phyloP scores from a whole-genome alignment of 2,888 invertebrate genomes.

The Diarsia brunnea region DNA sequence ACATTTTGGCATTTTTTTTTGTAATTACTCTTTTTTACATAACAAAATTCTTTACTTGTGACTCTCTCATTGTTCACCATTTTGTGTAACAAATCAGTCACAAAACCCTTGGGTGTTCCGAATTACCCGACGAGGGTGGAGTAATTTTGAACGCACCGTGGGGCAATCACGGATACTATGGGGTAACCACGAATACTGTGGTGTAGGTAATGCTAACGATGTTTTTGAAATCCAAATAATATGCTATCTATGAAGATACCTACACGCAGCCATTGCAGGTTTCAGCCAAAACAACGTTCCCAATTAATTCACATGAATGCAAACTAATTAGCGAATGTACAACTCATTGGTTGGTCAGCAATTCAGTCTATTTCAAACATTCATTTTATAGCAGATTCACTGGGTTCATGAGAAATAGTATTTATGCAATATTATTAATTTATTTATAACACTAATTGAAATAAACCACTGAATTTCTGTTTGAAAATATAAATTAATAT shows the following conservation, averaged over 20 bases:
- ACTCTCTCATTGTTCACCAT: too few relatives aligned
- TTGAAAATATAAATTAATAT: slow-evolving; percentile 5
- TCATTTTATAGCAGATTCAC: not conserved
- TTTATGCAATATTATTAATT: not conserved
- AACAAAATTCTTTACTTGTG: too few relatives aligned
- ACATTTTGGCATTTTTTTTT: too few relatives aligned
- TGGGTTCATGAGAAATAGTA: not conserved
- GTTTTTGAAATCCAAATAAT: slow-evolving; percentile 6
- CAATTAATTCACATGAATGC: slow-evolving; percentile 4
- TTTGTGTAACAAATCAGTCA: too few relatives aligned
- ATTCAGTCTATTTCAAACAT: slow-evolving; percentile 1
- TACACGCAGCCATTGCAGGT: not conserved
- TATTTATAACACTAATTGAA: slow-evolving; percentile 30
- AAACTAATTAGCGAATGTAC: slow-evolving; percentile 10
- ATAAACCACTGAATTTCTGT: slow-evolving; percentile 19
- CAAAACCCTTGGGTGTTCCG: too few relatives aligned
- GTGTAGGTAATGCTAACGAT: not conserved
- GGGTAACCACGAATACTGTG: too few relatives aligned
- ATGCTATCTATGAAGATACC: not conserved
- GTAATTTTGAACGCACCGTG: too few relatives aligned
- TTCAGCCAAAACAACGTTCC: not conserved
- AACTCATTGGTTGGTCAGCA: not conserved
- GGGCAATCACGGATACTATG: too few relatives aligned
- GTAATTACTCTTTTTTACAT: too few relatives aligned
- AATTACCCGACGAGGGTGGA: too few relatives aligned